phyloP scores from a whole-genome alignment of 2,113 vertebrate species.

The Murina feae region DNA sequence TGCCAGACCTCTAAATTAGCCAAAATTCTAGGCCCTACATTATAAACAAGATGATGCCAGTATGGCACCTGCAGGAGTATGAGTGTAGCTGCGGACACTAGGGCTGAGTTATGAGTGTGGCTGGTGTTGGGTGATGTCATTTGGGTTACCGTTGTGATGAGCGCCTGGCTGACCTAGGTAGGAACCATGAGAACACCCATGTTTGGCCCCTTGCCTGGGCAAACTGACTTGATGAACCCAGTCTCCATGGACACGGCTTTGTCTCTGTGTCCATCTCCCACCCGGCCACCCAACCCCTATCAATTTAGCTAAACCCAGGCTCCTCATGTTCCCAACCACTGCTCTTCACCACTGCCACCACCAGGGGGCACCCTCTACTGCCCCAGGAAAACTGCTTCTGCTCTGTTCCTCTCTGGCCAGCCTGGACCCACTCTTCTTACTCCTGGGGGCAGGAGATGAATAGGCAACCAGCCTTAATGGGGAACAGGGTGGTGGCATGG shows the following conservation, averaged over 20 bases:
- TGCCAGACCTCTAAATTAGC: background rate
- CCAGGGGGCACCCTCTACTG: background rate
- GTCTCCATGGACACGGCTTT: background rate
- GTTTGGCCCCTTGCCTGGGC: background rate
- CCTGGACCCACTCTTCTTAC: background rate
- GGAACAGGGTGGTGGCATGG: background rate
- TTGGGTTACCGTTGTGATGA: background rate
- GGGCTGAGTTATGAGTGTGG: background rate
- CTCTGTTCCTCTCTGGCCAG: background rate
- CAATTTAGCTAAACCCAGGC: background rate
- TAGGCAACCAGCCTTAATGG: too few relatives aligned
- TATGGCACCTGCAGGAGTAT: background rate
- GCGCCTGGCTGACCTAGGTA: background rate
- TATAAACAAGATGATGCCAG: background rate
- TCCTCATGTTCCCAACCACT: background rate
- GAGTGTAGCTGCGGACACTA: background rate
- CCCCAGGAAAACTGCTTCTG: too few relatives aligned
- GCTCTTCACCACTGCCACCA: background rate
- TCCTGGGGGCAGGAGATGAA: background rate
- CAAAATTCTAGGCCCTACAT: background rate
- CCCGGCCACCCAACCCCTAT: rapidly evolving
- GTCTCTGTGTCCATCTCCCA: background rate
- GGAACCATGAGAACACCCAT: background rate
- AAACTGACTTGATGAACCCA: rapidly evolving
- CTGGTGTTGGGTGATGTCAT: slow-evolving; percentile 24